Evolutionary conservation across 1,140 invertebrate genomes (phyloP).

Genomic region (Ylistrum balloti): DNA sequence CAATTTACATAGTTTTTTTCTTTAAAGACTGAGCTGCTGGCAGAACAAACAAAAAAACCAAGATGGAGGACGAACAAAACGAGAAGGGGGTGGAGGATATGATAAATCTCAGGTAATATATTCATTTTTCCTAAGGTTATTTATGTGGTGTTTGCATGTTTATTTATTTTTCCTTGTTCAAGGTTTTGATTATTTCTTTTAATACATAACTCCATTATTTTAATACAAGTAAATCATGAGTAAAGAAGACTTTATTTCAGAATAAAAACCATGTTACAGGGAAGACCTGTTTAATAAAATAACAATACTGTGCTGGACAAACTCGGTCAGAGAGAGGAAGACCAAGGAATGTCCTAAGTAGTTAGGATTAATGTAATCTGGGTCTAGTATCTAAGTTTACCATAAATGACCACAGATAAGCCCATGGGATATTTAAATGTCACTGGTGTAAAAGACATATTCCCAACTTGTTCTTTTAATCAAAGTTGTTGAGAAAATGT

Average conservation of each 20-base stretch:
- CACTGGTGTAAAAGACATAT: not conserved
- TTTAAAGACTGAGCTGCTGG: not conserved
- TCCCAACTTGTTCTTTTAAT: not conserved
- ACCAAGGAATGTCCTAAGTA: not conserved
- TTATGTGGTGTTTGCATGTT: not conserved
- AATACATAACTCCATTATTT: not conserved
- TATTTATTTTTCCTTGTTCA: slow-evolving; percentile 26
- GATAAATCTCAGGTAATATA: slow-evolving; percentile 94
- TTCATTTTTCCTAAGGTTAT: not conserved
- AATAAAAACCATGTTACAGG: not conserved
- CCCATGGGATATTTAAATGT: not conserved
- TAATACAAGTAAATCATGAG: not conserved
- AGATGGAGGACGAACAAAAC: slow-evolving; percentile 50
- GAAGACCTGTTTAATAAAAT: not conserved
- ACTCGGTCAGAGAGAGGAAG: not conserved
- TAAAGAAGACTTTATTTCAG: not conserved
- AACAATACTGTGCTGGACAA: not conserved
- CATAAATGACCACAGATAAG: not conserved
- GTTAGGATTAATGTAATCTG: slow-evolving; percentile 8
- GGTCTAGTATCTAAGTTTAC: not conserved
- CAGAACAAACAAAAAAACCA: not conserved
- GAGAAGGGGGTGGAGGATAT: slow-evolving; percentile 99
- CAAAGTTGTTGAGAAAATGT: not conserved
- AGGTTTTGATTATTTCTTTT: slow-evolving; percentile 44
- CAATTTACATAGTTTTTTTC: not conserved